A percentile compares a stretch with the other conserved stretches of the same genome.
These are phyloP conservation scores for Xestia sexstrigata DNA, from an alignment of 2,888 invertebrate genomes.

Conservation along the genomic window DNA sequence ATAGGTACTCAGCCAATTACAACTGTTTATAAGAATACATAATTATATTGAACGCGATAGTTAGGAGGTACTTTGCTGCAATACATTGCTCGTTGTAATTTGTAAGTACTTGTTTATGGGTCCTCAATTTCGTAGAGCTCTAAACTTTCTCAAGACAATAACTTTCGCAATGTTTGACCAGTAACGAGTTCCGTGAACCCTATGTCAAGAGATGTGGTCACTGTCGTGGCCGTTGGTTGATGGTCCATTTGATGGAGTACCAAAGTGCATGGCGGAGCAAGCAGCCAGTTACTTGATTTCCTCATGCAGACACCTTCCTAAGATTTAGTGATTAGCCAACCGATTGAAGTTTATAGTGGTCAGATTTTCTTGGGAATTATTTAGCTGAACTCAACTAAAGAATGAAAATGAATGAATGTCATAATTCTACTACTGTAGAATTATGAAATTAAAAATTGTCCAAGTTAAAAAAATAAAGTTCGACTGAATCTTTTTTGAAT, in stretches of 20 bases:
- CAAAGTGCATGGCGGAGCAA: not conserved
- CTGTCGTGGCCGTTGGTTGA: not conserved
- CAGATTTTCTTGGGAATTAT: not conserved
- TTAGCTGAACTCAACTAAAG: no score
- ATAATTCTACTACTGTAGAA: no score
- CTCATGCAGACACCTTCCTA: not conserved
- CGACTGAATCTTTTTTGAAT: not conserved
- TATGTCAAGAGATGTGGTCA: not conserved
- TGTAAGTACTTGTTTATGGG: constrained; percentile 25
- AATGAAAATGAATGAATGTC: no score
- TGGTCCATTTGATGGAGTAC: not conserved
- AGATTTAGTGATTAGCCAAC: not conserved
- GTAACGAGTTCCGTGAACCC: constrained; percentile 1
- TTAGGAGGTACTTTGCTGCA: constrained; percentile 1
- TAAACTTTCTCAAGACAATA: constrained; percentile 43
- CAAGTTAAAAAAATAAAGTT: not conserved
- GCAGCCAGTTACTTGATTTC: not conserved
- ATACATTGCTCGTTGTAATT: constrained; percentile 9
- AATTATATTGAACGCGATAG: not conserved
- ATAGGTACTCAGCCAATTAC: not conserved
- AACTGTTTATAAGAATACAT: not conserved
- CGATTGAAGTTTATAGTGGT: not conserved
- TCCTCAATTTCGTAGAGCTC: constrained; percentile 22
- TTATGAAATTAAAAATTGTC: no score
- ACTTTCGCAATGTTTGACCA: constrained; percentile 32